Evolutionary conservation across 2,888 invertebrate genomes (phyloP), one percentile per base, ranked within the genome.

Genomic region (Globia sparganii): DNA sequence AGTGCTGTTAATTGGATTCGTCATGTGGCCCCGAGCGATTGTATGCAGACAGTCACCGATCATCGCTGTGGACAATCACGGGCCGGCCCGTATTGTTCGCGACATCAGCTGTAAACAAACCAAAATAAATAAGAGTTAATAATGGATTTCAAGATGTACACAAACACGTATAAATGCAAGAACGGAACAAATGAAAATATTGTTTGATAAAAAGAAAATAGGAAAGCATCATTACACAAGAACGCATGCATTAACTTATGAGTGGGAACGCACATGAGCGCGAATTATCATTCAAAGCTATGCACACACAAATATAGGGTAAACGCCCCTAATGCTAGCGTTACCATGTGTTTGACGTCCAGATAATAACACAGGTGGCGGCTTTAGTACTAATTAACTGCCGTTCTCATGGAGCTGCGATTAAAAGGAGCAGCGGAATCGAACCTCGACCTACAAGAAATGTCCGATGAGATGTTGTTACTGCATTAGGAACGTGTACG

Each of bases 1-100:
- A 94, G 93, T 94, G 91, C 88, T 94, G 93, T 94, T 95, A 94
- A 96, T 96, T 96, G 94, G 94, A 94, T 94, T 94, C 94, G 94
- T 95, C 94, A 95, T 95, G 91, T 89, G 80, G 93, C 94, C 93
- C 79, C 91, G 84, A 90, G 92, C 91, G 86, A 90, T 88, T 85
- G 86, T 79, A 73, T 74, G 84, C 85, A 68, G 86, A 76, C 81
- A 81, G 85, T 77, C 83, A 84, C 82, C 81, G 86, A 88, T 90
- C 86, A 87, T 85, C 79, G 75, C 76, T 72, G 75, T 72, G 71
- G 78, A 84, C 81, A 84, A 83, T 84, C 75, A 78, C 70, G 61
- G 81, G 28, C 64, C 59, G 64, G 46, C 56, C 59, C 82, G 84
- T 86, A 85, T 87, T 85, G 77, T 85, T 83, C 78, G 64, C 76